Conservation (phyloP, 2,797 vertebrate genomes). For the Intellagama lesueurii region DNA sequence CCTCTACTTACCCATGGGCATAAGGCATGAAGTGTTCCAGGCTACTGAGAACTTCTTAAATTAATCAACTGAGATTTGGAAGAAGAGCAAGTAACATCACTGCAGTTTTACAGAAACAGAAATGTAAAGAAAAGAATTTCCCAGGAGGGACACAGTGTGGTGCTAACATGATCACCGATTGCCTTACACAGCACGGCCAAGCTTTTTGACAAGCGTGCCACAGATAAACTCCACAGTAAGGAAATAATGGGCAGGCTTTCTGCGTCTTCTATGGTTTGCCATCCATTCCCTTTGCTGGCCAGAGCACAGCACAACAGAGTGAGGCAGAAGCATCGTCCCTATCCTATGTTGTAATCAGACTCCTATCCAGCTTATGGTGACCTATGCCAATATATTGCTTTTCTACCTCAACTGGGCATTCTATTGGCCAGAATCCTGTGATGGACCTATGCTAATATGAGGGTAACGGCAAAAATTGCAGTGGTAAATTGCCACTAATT, state of each 20-base stretch:
- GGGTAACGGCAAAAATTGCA: no score
- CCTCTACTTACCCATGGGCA: conserved; percentile 57
- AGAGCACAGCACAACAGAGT: not conserved
- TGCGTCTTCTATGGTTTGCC: not conserved
- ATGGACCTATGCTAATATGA: no score
- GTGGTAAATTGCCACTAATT: no score
- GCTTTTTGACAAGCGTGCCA: not conserved
- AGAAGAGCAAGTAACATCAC: conserved; percentile 48
- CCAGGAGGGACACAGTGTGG: not conserved
- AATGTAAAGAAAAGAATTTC: conserved; percentile 11
- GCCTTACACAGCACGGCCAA: not conserved
- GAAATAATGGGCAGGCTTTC: not conserved
- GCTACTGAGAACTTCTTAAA: conserved; percentile 64
- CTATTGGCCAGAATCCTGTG: no score
- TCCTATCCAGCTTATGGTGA: not conserved
- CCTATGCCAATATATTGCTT: no score
- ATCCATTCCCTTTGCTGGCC: not conserved
- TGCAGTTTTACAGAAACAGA: conserved; percentile 44
- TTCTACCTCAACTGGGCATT: no score
- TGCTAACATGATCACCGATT: conserved; percentile 20
- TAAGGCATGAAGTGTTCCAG: conserved; percentile 57
- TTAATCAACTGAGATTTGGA: conserved; percentile 61
- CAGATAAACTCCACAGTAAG: not conserved
- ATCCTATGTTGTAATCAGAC: not conserved
- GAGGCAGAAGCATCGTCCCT: not conserved